These are phyloP conservation scores for Lytechinus pictus DNA, from an alignment of 35 echinoderm and acorn worm species.

Conservation along the genomic window DNA sequence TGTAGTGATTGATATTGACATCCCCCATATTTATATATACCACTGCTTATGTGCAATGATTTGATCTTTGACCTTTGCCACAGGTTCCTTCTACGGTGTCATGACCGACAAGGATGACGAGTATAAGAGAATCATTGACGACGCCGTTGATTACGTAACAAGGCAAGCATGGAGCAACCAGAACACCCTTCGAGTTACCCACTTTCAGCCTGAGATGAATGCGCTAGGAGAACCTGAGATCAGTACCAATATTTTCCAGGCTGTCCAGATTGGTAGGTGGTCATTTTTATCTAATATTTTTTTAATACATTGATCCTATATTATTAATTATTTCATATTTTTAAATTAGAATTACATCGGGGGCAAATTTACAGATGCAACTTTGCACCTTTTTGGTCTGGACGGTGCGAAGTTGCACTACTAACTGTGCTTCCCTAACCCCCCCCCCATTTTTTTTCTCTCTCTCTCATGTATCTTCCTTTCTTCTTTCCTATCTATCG, in stretches of 20 bases:
- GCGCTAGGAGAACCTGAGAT: constrained; percentile 16
- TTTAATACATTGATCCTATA: too few relatives aligned
- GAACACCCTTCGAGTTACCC: constrained; percentile 64
- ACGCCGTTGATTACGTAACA: background rate
- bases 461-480: background rate
- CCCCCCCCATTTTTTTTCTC: too few relatives aligned
- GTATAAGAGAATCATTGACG: constrained; percentile 46
- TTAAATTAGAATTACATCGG: too few relatives aligned
- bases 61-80: background rate
- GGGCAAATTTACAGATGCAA: too few relatives aligned
- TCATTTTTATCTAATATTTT: background rate
- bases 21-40: too few relatives aligned
- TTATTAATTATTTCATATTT: too few relatives aligned
- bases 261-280: constrained; percentile 73
- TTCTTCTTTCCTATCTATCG: background rate
- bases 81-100: constrained; percentile 21
- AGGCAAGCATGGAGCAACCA: constrained; percentile 32
- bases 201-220: constrained; percentile 56
- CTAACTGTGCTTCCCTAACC: background rate
- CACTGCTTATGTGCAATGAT: too few relatives aligned
- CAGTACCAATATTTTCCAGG: constrained; percentile 77
- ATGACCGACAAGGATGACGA: constrained; percentile 21
- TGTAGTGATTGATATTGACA: too few relatives aligned
- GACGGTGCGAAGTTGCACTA: background rate
- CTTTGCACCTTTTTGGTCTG: background rate